Evolutionary conservation across 2,888 invertebrate species (phyloP), one percentile per base, ranked within the genome.

Genomic region (Aproaerema taeniolella): DNA sequence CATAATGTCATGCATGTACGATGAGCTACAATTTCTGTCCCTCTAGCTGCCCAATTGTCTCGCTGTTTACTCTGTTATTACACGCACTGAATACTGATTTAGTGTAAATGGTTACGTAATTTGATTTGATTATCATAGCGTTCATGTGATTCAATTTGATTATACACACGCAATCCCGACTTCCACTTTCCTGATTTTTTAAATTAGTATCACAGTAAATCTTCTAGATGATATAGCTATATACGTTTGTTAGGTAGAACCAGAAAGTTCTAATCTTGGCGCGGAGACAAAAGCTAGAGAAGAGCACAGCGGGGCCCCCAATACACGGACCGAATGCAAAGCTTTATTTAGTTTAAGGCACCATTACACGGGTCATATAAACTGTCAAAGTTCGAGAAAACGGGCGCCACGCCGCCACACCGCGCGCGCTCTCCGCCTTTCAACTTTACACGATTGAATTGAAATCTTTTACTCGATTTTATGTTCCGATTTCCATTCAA

Each of bases 291-390:
- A 75, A 13, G 70, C 72, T 56, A 61, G 67, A 62, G 63, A 60
- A 63, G 65, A 63, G 69, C 67, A 71, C 61, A 58, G 61, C 62
- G 58, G 43, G 53, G 44, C 52, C 61, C 50, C 53, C 67, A 57
- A 67, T 67, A 67, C 68, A 67, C 58, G 70, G 72, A 73, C 73
- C 74, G 77, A 82, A 82, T 77, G 72, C 73, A 77, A 76, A 73
- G 79, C 77, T 78, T 82, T 82, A 82, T 82, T 83, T 81, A 79
- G 78, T 81, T 81, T 76, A 81, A 80, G 81, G 74, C 74, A 67
- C 78, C 73, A 81, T 83, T 85, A 83, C 83, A 82, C 82, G 85
- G 85, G 80, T 82, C 85, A 83, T 85, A 83, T 81, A 82, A 81
- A 76, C 79, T 81, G 82, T 79, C 82, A 83, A 82, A 85, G 78